phyloP scores from a whole-genome alignment of 2,888 invertebrate species.

The Lymantria monacha region DNA sequence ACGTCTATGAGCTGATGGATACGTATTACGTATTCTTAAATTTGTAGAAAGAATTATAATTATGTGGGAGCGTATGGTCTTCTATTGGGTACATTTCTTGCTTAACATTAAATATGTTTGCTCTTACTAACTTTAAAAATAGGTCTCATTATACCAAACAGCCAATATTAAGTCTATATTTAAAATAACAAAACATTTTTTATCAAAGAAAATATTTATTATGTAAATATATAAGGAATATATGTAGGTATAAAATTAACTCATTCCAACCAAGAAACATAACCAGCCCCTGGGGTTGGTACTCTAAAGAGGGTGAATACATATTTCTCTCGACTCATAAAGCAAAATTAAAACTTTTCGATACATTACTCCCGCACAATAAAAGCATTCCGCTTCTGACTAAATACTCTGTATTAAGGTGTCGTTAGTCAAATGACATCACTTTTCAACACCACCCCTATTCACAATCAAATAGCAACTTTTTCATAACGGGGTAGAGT shows the following conservation, averaged over 20 bases:
- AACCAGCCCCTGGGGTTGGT: constrained; percentile 35
- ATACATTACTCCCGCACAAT: constrained; percentile 78
- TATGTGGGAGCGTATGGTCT: too few relatives aligned
- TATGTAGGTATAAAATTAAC: constrained; percentile 25
- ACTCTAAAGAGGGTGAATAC: constrained; percentile 30
- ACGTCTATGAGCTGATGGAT: too few relatives aligned
- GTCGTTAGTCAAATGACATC: constrained; percentile 75
- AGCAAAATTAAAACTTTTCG: constrained; percentile 80
- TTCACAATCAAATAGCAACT: constrained; percentile 20
- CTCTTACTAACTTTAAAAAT: too few relatives aligned
- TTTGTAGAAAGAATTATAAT: too few relatives aligned
- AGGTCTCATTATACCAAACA: too few relatives aligned
- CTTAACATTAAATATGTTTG: too few relatives aligned
- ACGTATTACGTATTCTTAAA: not conserved
- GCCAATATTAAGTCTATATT: too few relatives aligned
- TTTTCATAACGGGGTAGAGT: constrained; percentile 10
- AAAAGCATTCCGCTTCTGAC: constrained; percentile 65
- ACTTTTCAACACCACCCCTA: constrained; percentile 27
- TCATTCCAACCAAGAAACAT: constrained; percentile 17
- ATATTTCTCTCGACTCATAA: constrained; percentile 66
- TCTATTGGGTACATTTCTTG: too few relatives aligned
- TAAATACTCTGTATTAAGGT: constrained; percentile 78
- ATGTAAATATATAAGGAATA: too few relatives aligned
- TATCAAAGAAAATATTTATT: too few relatives aligned
- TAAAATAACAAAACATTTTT: too few relatives aligned